phyloP scores from a whole-genome alignment of 2,888 invertebrate species.

The Helobdella robusta region DNA sequence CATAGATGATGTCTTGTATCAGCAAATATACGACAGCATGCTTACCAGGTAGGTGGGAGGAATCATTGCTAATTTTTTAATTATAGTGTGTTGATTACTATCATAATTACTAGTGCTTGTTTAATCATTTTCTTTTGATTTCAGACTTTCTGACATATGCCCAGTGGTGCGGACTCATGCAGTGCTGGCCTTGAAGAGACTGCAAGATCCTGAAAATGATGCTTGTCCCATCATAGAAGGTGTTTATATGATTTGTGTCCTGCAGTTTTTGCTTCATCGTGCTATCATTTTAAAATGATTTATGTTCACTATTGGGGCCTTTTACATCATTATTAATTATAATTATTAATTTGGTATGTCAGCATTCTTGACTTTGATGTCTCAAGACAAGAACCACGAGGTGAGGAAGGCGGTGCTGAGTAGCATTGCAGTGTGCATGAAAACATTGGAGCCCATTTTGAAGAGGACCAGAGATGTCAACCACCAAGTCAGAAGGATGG shows the following conservation, averaged over 20 bases:
- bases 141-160: slow-evolving; percentile 61
- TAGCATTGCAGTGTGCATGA: slow-evolving; percentile 63
- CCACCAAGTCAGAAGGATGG: slow-evolving; percentile 62
- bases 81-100: background rate
- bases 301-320: background rate
- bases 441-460: slow-evolving; percentile 63
- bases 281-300: too few relatives aligned
- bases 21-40: slow-evolving; percentile 64
- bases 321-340: background rate
- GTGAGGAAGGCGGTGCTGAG: slow-evolving; percentile 64
- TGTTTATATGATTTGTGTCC: too few relatives aligned
- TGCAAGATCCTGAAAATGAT: slow-evolving; percentile 68
- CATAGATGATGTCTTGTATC: slow-evolving; percentile 67
- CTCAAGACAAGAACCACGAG: slow-evolving; percentile 63
- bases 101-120: background rate
- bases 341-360: background rate
- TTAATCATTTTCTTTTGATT: background rate
- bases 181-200: slow-evolving; percentile 64
- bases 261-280: too few relatives aligned
- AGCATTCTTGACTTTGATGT: slow-evolving; percentile 41
- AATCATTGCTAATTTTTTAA: background rate
- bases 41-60: slow-evolving; percentile 49
- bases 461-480: slow-evolving; percentile 68
- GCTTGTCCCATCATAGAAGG: slow-evolving; percentile 65
- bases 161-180: slow-evolving; percentile 70